Percentiles rank a stretch among this genome's conserved stretches.
phyloP scores from a whole-genome alignment of 2,888 invertebrate genomes.

The Heterodera filipjevi region DNA sequence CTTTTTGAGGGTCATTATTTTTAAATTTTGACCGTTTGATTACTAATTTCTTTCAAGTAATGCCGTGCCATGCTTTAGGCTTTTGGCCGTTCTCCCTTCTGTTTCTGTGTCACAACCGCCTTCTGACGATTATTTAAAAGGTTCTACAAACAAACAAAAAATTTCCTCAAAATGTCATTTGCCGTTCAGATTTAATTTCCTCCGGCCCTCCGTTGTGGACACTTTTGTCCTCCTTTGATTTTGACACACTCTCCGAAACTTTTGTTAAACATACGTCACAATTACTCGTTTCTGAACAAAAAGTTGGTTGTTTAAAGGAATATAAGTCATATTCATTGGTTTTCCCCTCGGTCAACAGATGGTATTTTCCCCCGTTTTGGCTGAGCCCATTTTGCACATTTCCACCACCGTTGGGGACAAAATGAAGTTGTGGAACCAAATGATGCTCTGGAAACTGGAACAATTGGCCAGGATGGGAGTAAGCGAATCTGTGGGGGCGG shows the following conservation, averaged over 20 bases:
- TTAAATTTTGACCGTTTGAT: neutral
- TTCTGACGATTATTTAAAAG: conserved; percentile 15
- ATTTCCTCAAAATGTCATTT: conserved; percentile 20
- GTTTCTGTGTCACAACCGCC: conserved; percentile 1
- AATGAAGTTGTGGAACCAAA: conserved; percentile 16
- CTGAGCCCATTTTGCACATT: conserved; percentile 23
- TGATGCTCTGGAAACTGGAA: conserved; percentile 40
- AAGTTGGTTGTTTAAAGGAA: neutral
- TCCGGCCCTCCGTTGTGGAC: conserved; percentile 37
- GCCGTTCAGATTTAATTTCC: conserved; percentile 27
- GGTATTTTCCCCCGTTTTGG: conserved; percentile 32
- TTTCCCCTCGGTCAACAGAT: too few relatives aligned
- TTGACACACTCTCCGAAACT: conserved; percentile 3
- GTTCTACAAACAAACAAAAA: neutral
- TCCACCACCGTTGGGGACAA: neutral
- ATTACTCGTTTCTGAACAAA: conserved; percentile 16
- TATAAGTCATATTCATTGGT: neutral
- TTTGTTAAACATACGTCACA: conserved; percentile 14
- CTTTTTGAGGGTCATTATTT: neutral
- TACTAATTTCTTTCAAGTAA: too few relatives aligned
- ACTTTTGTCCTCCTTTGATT: conserved; percentile 33
- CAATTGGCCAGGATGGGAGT: conserved; percentile 33
- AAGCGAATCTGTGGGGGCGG: neutral
- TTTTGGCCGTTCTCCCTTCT: neutral
- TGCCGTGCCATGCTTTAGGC: neutral